These are phyloP conservation scores for Drepanosiphum platanoidis DNA, from an alignment of 2,888 invertebrate species.

Conservation along the genomic window DNA sequence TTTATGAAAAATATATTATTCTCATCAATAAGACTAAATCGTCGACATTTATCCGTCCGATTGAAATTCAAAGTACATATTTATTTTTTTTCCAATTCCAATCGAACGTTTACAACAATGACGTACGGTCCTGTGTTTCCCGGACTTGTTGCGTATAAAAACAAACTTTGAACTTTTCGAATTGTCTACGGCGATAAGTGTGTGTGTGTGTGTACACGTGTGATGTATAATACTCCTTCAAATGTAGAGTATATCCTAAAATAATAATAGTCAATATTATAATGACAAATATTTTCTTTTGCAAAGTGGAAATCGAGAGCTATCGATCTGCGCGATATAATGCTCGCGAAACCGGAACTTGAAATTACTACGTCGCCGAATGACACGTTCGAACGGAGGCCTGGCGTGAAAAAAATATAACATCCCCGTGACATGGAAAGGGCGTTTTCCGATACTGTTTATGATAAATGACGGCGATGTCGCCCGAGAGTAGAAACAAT, in stretches of 20 bases:
- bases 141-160: conserved; percentile 1
- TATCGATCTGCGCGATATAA: conserved; percentile 5
- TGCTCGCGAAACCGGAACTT: conserved; percentile 17
- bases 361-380: conserved; percentile 26
- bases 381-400: conserved; percentile 5
- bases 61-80: not conserved
- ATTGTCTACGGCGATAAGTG: not conserved
- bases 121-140: not conserved
- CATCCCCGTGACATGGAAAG: conserved; percentile 23
- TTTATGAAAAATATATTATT: too few relatives aligned
- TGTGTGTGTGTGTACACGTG: too few relatives aligned
- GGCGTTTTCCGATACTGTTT: conserved; percentile 47
- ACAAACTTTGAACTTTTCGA: not conserved
- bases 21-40: too few relatives aligned
- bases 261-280: conserved; percentile 15
- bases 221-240: too few relatives aligned
- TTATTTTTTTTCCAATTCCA: not conserved
- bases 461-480: conserved; percentile 49
- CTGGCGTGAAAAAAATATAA: not conserved
- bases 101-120: not conserved
- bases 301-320: not conserved
- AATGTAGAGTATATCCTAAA: not conserved
- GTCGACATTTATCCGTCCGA: too few relatives aligned
- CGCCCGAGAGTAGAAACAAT: conserved; percentile 20
- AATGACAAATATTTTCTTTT: conserved; percentile 39